Base-by-base conservation (phyloP, 1,140 invertebrate species). In the Hormaphis cornu region DNA sequence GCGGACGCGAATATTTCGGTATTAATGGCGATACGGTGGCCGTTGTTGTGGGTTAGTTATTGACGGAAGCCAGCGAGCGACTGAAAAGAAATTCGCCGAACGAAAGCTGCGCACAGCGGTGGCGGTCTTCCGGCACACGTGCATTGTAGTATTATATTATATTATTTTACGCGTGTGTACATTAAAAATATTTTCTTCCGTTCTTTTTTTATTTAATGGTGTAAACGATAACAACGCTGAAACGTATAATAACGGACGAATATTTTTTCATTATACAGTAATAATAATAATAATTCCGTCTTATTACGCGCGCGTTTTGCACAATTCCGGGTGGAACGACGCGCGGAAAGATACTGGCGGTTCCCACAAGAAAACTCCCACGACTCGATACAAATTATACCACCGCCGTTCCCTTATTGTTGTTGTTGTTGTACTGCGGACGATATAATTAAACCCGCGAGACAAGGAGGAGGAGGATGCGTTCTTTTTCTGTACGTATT, bases 321-420 rank as follows among this genome's bases (percentile, higher is more conserved):
- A 66, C 61, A 66, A 48, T n/a, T 30, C 61, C 44, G 61, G 61
- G 42, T n/a, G 14, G 48, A 26, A 52, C 28, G 16, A 20, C 24
- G 59, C 24, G 26, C 59, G 26, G 30, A 66, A 50, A 50, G 42
- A 46, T n/a, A n/a, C n/a, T n/a, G n/a, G 42, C n/a, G 42, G 61
- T 66, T 66, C 61, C 61, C 61, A 66, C 61, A 66, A 66, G 61
- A 66, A 66, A 66, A 66, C 61, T 66, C 61, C 61, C 61, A 66
- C 61, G 61, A 66, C 61, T 66, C n/a, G n/a, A n/a, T 48, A 66
- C 50, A 66, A 66, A 66, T 66, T 66, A 66, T 66, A 66, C 10
- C n/a, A n/a, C n/a, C n/a, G n/a, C 18, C 61, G 44, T 48, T 66
- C 44, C 61, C 28, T 66, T 66, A 50, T 66, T 66, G 61, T 66